These are phyloP conservation scores for Heliocidaris tuberculata DNA, from an alignment of 35 echinoderm and acorn worm genomes.

Conservation along the genomic window DNA sequence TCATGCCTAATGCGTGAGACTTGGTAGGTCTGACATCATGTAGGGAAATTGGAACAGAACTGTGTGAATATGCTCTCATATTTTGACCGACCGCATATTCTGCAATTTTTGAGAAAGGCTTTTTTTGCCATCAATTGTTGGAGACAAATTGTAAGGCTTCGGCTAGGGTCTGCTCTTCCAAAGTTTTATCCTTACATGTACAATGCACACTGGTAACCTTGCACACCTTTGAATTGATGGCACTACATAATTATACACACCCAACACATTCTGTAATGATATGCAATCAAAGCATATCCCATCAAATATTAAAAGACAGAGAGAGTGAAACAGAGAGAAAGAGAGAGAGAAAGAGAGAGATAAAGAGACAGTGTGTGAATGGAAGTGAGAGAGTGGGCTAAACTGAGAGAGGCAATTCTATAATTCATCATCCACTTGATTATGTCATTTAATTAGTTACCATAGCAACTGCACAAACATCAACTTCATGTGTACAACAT, in stretches of 20 bases:
- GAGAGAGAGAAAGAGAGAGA: not conserved
- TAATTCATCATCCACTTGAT: slow-evolving; percentile 18
- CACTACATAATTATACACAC: not conserved
- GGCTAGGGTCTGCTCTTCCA: no score
- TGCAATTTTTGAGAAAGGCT: no score
- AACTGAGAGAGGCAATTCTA: not conserved
- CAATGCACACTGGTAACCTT: no score
- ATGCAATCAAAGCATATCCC: not conserved
- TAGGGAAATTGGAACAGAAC: no score
- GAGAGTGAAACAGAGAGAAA: not conserved
- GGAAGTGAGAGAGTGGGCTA: not conserved
- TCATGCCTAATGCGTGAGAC: no score
- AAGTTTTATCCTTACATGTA: no score
- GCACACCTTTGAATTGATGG: not conserved
- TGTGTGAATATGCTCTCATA: no score
- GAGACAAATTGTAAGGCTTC: no score
- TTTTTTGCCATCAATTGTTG: no score
- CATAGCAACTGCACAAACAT: not conserved
- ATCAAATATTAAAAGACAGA: not conserved
- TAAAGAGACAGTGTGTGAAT: not conserved
- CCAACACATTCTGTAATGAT: not conserved
- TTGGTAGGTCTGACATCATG: no score
- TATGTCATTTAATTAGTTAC: not conserved
- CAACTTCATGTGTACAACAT: not conserved
- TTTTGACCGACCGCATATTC: no score